These are phyloP conservation scores for Propithecus deckenii DNA, from an alignment of 2,797 vertebrate species.

Conservation along the genomic window DNA sequence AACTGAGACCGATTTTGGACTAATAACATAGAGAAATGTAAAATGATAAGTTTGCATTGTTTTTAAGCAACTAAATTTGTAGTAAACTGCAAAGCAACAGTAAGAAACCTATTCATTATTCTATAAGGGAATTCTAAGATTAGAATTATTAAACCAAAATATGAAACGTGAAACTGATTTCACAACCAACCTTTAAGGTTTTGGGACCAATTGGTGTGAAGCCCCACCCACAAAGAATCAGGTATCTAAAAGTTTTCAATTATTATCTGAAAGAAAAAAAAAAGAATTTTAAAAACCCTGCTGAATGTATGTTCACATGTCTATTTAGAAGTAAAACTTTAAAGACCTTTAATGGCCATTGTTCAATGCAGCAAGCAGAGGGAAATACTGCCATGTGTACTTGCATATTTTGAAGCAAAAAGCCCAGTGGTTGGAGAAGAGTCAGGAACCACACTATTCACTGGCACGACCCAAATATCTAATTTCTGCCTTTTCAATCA, in stretches of 20 bases:
- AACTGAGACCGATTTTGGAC: not conserved
- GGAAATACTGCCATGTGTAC: not conserved
- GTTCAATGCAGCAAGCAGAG: not conserved
- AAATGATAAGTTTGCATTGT: not conserved
- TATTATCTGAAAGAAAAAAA: not conserved
- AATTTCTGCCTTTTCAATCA: not conserved
- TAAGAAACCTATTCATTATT: rapidly evolving
- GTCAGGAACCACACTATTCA: not conserved
- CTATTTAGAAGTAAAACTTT: not conserved
- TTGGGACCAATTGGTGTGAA: not conserved
- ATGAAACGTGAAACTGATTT: not conserved
- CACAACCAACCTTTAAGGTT: not conserved
- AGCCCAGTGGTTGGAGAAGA: not conserved
- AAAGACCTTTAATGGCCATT: not conserved
- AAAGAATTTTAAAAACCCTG: not conserved
- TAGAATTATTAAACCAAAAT: not conserved
- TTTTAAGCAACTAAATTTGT: not conserved
- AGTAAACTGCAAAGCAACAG: not conserved
- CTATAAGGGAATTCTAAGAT: not conserved
- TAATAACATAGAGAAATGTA: not conserved
- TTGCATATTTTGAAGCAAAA: slow-evolving; percentile 1
- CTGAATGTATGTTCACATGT: not conserved
- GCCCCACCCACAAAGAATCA: not conserved
- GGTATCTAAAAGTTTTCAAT: not conserved
- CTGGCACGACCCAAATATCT: not conserved